A percentile compares a stretch with the other conserved stretches of the same genome.
These are phyloP conservation scores for Ceraclea dissimilis DNA, from an alignment of 2,888 invertebrate species.

Conservation along the genomic window DNA sequence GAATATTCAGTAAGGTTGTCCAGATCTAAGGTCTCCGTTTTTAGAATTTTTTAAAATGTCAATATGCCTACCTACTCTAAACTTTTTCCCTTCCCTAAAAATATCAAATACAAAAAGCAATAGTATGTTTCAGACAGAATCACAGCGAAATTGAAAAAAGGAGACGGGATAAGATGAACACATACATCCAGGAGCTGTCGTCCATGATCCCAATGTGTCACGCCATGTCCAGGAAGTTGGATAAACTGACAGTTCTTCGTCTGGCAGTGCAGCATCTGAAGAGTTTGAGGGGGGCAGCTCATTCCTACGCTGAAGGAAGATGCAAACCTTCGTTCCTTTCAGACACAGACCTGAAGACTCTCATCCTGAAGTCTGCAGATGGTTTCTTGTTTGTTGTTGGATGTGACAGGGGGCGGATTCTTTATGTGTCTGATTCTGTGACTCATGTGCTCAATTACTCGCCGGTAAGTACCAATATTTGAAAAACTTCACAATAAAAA, in stretches of 20 bases:
- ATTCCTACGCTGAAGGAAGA: constrained; percentile 64
- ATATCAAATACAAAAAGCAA: too few species aligned
- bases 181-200: constrained; percentile 83
- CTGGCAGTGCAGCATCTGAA: constrained; percentile 93
- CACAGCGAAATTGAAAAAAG: constrained; percentile 96
- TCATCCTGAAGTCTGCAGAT: constrained; percentile 80
- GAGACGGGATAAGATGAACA: constrained; percentile 93
- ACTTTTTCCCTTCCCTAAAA: too few species aligned
- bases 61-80: too few species aligned
- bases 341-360: constrained; percentile 78
- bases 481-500: too few species aligned
- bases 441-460: constrained; percentile 72
- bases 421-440: constrained; percentile 87
- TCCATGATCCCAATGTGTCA: constrained; percentile 91
- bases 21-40: too few species aligned
- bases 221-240: constrained; percentile 86
- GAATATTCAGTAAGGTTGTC: too few species aligned
- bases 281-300: constrained; percentile 63
- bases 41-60: too few species aligned
- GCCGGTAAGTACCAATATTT: constrained; percentile 54
- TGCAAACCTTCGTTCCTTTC: constrained; percentile 76
- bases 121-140: constrained; percentile 61
- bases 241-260: constrained; percentile 82
- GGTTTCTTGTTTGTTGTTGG: constrained; percentile 89
- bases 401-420: constrained; percentile 83